A percentile compares a stretch with the other conserved stretches of the same genome.
Evolutionary conservation across 2,888 invertebrate genomes (phyloP).

Genomic region (Lamellibrachia columna): DNA sequence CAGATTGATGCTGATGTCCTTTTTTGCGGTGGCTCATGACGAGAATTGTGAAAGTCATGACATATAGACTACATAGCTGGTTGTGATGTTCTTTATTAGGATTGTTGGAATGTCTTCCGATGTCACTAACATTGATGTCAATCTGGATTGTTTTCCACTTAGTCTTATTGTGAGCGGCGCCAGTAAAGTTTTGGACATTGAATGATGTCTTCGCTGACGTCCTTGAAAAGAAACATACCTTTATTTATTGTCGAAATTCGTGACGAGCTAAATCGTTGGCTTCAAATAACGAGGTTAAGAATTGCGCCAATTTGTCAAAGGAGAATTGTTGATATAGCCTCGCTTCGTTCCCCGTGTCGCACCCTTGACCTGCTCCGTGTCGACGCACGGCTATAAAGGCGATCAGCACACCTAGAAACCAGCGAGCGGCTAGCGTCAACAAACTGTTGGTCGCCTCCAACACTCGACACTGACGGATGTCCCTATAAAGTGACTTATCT

Average conservation of each 20-base stretch:
- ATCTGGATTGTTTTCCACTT: background rate
- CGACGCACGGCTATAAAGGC: too few relatives aligned
- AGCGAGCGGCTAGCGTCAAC: background rate
- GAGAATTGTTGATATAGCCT: too few relatives aligned
- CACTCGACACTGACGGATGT: background rate
- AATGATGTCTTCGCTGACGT: background rate
- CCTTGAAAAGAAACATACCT: background rate
- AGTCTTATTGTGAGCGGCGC: background rate
- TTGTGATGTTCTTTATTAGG: background rate
- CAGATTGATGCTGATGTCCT: background rate
- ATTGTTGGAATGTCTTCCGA: background rate
- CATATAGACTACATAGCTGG: background rate
- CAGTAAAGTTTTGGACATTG: too few relatives aligned
- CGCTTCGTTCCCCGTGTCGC: too few relatives aligned
- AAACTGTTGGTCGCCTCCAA: background rate
- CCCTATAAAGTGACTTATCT: background rate
- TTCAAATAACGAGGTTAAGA: too few relatives aligned
- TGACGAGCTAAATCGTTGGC: too few relatives aligned
- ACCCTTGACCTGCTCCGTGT: too few relatives aligned
- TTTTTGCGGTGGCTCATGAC: background rate
- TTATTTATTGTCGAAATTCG: background rate
- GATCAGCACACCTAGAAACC: background rate
- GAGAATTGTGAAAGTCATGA: background rate
- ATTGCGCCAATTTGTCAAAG: too few relatives aligned
- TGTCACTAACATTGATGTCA: background rate